Conservation (phyloP, 2,888 invertebrate species). For the Siphonodentalium dalli region DNA sequence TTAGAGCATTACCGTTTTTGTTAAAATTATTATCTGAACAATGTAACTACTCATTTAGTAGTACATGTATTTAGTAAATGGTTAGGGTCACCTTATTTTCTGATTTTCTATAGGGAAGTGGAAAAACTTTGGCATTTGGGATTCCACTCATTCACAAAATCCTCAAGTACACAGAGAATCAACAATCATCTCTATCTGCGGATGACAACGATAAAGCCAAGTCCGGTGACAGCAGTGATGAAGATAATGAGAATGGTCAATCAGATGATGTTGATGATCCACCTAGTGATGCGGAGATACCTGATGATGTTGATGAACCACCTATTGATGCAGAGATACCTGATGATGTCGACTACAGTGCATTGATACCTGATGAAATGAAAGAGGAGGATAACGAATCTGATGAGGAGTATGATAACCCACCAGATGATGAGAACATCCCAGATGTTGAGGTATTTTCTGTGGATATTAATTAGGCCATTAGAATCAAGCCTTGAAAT, state of each 20-base stretch:
- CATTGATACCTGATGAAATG: constrained; percentile 9
- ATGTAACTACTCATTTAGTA: too few relatives aligned
- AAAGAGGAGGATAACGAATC: constrained; percentile 1
- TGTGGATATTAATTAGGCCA: too few relatives aligned
- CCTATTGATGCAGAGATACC: constrained; percentile 18
- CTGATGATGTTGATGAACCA: constrained; percentile 7
- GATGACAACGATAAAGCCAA: constrained; percentile 9
- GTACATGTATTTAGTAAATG: neutral
- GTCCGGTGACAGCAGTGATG: constrained; percentile 15
- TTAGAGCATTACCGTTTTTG: too few relatives aligned
- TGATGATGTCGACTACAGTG: constrained; percentile 24
- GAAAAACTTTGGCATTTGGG: constrained; percentile 97
- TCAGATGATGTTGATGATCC: constrained; percentile 56
- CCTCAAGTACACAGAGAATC: constrained; percentile 67
- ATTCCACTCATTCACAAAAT: constrained; percentile 91
- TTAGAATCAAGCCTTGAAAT: too few relatives aligned
- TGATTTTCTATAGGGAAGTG: constrained; percentile 80
- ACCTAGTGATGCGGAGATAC: constrained; percentile 32
- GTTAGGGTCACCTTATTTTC: too few relatives aligned
- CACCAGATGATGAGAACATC: neutral
- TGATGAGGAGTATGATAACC: constrained; percentile 3
- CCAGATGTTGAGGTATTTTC: neutral
- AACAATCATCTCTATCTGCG: constrained; percentile 2
- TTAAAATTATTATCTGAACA: too few relatives aligned
- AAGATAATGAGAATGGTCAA: constrained; percentile 21